Conservation (phyloP, 2,113 vertebrate species). For the Ancistrus triradiatus region DNA sequence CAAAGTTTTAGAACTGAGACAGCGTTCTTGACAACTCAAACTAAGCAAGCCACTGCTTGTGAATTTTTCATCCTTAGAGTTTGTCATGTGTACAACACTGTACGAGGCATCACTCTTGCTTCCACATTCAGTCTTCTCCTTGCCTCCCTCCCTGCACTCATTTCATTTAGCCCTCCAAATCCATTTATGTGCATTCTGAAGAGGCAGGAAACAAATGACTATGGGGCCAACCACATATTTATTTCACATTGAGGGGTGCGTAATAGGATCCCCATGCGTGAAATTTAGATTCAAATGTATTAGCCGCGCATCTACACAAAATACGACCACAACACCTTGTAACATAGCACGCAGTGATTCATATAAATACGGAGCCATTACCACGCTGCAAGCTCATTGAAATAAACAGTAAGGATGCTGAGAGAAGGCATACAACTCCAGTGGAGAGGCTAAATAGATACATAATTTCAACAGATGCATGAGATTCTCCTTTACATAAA, state of each 20-base stretch:
- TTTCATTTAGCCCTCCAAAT: constrained; percentile 51
- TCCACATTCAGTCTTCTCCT: constrained; percentile 30
- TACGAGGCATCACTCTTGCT: constrained; percentile 19
- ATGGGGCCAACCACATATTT: constrained; percentile 58
- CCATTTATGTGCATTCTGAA: constrained; percentile 42
- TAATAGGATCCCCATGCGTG: constrained; percentile 57
- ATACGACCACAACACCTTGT: constrained; percentile 36
- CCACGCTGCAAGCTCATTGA: constrained; percentile 52
- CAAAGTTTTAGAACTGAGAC: no score
- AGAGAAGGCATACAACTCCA: constrained; percentile 48
- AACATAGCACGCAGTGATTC: constrained; percentile 44
- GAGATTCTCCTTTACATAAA: constrained; percentile 51
- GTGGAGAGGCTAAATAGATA: constrained; percentile 58
- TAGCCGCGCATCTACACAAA: constrained; percentile 45
- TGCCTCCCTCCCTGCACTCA: constrained; percentile 35
- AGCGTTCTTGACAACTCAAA: no score
- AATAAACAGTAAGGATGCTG: constrained; percentile 53
- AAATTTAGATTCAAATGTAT: constrained; percentile 63
- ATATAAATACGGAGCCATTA: constrained; percentile 56
- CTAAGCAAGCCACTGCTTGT: constrained; percentile 41
- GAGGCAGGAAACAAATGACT: constrained; percentile 47
- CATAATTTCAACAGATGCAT: constrained; percentile 59
- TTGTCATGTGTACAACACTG: constrained; percentile 44
- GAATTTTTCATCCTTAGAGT: constrained; percentile 51
- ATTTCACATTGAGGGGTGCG: constrained; percentile 52